Evolutionary conservation across 2,888 invertebrate species (phyloP), one percentile per base, ranked within the genome.

Genomic region (Drosophila colorata): DNA sequence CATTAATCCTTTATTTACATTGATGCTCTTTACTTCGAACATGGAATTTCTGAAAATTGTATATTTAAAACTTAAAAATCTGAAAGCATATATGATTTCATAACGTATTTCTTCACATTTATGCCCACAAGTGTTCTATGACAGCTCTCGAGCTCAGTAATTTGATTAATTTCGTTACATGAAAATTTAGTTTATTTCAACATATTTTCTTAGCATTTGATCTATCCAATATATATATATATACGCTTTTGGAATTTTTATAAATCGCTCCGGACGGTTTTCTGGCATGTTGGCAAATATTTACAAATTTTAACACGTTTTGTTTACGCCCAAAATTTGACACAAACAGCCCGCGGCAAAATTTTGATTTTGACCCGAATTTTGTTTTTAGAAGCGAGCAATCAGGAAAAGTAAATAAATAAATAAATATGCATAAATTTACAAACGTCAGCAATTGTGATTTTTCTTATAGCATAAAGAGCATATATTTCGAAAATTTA

Each of bases 231-330:
- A 35, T 49, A 48, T 49, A 52, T 53, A 33, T 55, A 35, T 49
- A 48, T 49, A 52, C 31, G 41, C 48, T 37, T 31, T 9, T 57
- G 25, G 58, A 40, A 67, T 58, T 61, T 63, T 48, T 44, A 40
- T 52, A 69, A 64, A 64, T 53, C 44, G 68, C 46, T 14, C 20
- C 28, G 38, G 53, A 43, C 49, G 61, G 33, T 46, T 44, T 66
- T 61, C 63, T 66, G 61, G 71, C 65, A 60, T 67, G 40, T 66
- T 53, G 44, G 64, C 71, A 80, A 81, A 82, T 76, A 80, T 80
- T 81, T 82, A 60, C 61, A 61, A 68, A 76, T 82, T 78, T 76
- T 63, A 56, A 70, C 79, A 76, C 82, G 80, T 69, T 76, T 72
- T 80, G 79, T 82, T 80, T 80, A 78, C 68, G 65, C 14, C 46